Conservation (phyloP, 2,797 vertebrate species). For the Corythornis leucogaster region DNA sequence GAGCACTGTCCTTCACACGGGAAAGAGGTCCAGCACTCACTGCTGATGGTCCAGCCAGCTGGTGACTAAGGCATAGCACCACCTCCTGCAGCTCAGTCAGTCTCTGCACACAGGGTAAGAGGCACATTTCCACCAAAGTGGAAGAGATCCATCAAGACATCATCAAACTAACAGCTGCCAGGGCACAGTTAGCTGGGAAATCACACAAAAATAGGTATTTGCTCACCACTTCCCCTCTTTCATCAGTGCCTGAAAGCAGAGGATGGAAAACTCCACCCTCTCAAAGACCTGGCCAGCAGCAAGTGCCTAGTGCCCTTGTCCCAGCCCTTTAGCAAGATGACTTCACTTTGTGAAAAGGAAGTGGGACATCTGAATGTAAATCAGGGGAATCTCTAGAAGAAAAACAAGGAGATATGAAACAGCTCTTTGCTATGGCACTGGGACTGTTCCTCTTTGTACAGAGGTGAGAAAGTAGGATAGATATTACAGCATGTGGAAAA, state of each 20-base stretch:
- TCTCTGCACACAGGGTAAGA: neutral
- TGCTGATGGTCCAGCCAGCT: neutral
- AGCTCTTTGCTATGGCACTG: neutral
- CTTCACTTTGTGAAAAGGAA: conserved; percentile 12
- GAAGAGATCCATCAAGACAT: neutral
- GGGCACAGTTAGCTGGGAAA: neutral
- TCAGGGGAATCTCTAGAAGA: conserved; percentile 21
- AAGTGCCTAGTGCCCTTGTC: neutral
- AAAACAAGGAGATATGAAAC: conserved; percentile 7
- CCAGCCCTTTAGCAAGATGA: neutral
- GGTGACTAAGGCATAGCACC: neutral
- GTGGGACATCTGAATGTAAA: conserved; percentile 27
- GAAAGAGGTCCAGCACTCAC: neutral
- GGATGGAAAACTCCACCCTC: neutral
- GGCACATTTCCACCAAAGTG: neutral
- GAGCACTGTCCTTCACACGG: neutral
- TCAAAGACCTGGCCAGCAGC: neutral
- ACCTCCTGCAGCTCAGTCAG: neutral
- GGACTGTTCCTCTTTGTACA: neutral
- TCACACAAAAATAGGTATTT: neutral
- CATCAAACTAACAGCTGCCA: neutral
- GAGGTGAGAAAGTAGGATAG: neutral
- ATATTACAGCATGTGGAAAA: neutral
- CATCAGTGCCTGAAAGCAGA: neutral
- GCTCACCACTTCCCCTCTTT: neutral